Conservation (phyloP, 2,888 invertebrate species). For the Sinotaia quadrata region DNA sequence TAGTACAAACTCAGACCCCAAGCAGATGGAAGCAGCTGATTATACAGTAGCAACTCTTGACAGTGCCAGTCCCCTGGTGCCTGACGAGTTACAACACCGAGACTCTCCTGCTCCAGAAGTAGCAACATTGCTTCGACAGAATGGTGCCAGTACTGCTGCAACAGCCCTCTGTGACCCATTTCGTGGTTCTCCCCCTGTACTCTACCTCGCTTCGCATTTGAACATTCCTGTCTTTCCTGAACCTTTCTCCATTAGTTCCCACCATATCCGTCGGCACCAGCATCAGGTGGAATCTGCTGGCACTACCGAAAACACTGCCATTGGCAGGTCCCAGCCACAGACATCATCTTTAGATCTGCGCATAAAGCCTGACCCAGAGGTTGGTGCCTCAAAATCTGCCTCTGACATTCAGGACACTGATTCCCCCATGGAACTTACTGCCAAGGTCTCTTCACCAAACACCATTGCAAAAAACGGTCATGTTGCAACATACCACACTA, state of each 20-base stretch:
- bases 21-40: constrained; percentile 30
- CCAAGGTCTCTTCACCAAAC: neutral
- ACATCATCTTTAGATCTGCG: constrained; percentile 34
- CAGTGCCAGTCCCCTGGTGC: constrained; percentile 20
- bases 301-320: constrained; percentile 18
- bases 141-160: constrained; percentile 23
- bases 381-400: neutral
- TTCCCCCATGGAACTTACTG: constrained; percentile 22
- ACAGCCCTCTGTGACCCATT: constrained; percentile 17
- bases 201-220: constrained; percentile 31
- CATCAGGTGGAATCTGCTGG: constrained; percentile 22
- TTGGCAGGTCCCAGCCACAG: constrained; percentile 19
- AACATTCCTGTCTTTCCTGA: constrained; percentile 43
- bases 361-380: constrained; percentile 9
- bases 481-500: neutral
- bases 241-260: constrained; percentile 33
- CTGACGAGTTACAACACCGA: constrained; percentile 1
- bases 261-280: constrained; percentile 17
- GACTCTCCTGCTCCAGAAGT: constrained; percentile 31
- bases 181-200: constrained; percentile 18
- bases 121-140: constrained; percentile 26
- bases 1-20: neutral
- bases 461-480: constrained; percentile 13
- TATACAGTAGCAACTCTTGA: constrained; percentile 32
- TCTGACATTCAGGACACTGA: neutral